Percentiles rank a stretch among this genome's conserved stretches.
Evolutionary conservation across 2,113 vertebrate species (phyloP).

Genomic region (Callipepla squamata): DNA sequence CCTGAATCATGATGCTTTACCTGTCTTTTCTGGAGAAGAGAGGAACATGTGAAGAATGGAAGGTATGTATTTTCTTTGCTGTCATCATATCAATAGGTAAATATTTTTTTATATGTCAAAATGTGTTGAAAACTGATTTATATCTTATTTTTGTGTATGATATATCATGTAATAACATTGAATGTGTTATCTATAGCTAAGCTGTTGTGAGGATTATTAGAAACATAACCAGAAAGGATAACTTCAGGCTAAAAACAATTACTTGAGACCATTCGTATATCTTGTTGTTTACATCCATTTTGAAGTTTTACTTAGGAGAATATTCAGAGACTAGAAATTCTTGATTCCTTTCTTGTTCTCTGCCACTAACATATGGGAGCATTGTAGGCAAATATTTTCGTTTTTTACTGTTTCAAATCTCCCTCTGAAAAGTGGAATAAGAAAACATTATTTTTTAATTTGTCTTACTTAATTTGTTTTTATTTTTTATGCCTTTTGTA

Average conservation of each 20-base stretch:
- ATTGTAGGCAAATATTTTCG: background rate
- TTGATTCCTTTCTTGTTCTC: background rate
- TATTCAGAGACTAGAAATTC: background rate
- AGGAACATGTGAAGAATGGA: background rate
- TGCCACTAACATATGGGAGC: background rate
- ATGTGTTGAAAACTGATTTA: too few species aligned
- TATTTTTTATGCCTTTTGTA: background rate
- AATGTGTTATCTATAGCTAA: background rate
- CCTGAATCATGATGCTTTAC: background rate
- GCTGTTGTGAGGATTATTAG: background rate
- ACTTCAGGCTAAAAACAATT: background rate
- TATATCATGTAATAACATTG: background rate
- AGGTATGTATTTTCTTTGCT: background rate
- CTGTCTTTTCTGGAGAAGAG: background rate
- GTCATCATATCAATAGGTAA: background rate
- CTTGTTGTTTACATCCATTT: background rate
- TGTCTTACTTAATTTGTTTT: background rate
- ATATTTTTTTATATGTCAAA: background rate
- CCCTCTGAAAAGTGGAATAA: background rate
- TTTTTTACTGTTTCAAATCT: background rate
- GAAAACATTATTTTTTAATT: background rate
- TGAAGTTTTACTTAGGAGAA: background rate
- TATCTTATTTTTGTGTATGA: background rate
- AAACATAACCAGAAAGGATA: background rate
- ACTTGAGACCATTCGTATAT: background rate